A percentile compares a stretch with the other conserved stretches of the same genome.
Conservation (phyloP, 2,888 invertebrate genomes). For the Geotrupes spiniger region DNA sequence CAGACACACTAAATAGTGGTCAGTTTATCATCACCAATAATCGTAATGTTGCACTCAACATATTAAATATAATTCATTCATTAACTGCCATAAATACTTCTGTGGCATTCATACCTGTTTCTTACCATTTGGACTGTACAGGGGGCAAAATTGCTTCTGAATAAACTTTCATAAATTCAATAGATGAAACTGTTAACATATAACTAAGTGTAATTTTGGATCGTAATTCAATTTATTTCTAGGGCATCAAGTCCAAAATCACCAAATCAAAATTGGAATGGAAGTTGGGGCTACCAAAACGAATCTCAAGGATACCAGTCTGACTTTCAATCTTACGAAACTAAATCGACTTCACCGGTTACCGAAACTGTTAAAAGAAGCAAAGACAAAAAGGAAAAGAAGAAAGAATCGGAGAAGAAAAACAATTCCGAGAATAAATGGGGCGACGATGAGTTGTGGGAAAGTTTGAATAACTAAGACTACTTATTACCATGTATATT, state of each 20-base stretch:
- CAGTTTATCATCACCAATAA: too few species aligned
- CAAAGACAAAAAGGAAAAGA: constrained; percentile 38
- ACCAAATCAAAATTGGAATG: constrained; percentile 42
- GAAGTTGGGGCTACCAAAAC: constrained; percentile 43
- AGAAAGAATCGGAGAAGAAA: constrained; percentile 41
- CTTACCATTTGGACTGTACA: too few species aligned
- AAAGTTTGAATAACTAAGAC: constrained; percentile 58
- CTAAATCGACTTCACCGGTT: constrained; percentile 37
- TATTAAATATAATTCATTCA: too few species aligned
- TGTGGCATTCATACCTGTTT: too few species aligned
- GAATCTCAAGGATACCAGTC: constrained; percentile 44
- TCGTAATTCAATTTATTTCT: too few species aligned
- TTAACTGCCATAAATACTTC: too few species aligned
- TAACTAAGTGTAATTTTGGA: too few species aligned
- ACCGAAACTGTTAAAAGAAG: constrained; percentile 24
- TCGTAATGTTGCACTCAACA: too few species aligned
- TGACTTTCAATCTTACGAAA: constrained; percentile 40
- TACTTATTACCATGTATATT: not conserved
- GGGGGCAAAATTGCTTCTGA: too few species aligned
- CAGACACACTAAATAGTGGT: too few species aligned
- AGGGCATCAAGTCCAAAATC: constrained; percentile 50
- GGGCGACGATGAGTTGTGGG: constrained; percentile 62
- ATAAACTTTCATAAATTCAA: too few species aligned
- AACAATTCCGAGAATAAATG: constrained; percentile 48
- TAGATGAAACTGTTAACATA: too few species aligned